Conservation (phyloP, 2,797 vertebrate genomes). For the Phyllotis vaccarum region DNA sequence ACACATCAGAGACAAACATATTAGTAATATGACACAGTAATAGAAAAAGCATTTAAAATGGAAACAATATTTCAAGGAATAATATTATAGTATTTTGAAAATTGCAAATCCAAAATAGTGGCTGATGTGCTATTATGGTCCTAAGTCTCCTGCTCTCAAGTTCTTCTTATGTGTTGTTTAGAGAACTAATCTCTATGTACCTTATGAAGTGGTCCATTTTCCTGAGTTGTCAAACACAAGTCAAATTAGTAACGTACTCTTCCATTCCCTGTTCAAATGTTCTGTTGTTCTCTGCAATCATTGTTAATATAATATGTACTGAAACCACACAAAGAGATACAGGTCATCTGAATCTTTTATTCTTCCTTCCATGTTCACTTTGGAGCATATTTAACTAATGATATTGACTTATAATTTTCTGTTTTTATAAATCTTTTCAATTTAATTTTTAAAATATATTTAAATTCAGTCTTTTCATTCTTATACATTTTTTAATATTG, state of each 20-base stretch:
- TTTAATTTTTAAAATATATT: background rate
- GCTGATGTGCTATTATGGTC: background rate
- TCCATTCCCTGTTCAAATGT: background rate
- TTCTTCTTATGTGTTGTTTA: background rate
- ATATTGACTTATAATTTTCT: background rate
- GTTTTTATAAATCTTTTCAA: background rate
- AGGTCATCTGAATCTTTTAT: background rate
- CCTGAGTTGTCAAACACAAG: background rate
- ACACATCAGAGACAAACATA: background rate
- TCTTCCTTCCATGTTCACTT: background rate
- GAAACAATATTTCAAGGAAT: background rate
- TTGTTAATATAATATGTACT: background rate
- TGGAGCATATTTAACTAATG: background rate
- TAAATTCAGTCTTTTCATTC: background rate
- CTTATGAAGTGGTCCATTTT: background rate
- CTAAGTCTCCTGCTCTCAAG: background rate
- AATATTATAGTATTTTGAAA: background rate
- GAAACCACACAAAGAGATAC: background rate
- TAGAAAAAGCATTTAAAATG: background rate
- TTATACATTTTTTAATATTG: background rate
- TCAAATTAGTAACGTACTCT: background rate
- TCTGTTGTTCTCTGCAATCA: background rate
- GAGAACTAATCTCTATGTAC: background rate
- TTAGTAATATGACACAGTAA: background rate
- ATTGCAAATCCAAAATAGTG: background rate